Evolutionary conservation across 2,888 invertebrate genomes (phyloP), one percentile per base, ranked within the genome.

Genomic region (Chouioia cunea): DNA sequence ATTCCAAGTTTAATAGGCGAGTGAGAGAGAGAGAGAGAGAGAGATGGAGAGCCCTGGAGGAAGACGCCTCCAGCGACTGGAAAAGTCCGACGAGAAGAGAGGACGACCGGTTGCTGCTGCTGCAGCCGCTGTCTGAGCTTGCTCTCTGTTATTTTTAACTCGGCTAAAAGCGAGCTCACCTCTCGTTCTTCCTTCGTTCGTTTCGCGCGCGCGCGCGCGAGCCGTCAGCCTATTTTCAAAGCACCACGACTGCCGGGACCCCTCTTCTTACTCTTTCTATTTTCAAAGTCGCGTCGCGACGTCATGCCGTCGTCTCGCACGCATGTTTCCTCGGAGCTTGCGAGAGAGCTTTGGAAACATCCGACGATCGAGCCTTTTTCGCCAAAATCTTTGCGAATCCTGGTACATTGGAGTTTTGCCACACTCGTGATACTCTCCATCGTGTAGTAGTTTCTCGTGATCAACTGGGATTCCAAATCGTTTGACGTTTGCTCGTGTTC

Each of bases 121-220:
- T n/a, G n/a, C n/a, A 36, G 36, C 36, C 12, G 6, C 36, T 27
- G 3, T n/a, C n/a, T n/a, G n/a, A n/a, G 27, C 27, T 36, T 12
- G 6, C 36, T 10, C 82, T 80, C 83, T 81, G 84, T 83, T 85
- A 84, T 85, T 85, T 85, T 85, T 85, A 85, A 85, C 84, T 80
- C 81, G 80, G 82, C 81, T 80, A 84, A 84, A 82, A 80, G 80
- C 80, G 68, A 62, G 75, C 76, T 63, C 73, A 71, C 73, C 73
- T 70, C 64, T 22, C 48, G 65, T 65, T 54, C 65, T 68, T 70
- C 65, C 73, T 73, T 64, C 64, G 60, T 54, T 65, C 52, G 57
- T 56, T 72, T 58, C 52, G 53, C 44, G 56, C 57, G 36, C 6
- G 54, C n/a, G 60, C 58, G 68, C 48, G 65, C 43, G 57, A 80